Evolutionary conservation across 2,888 invertebrate species (phyloP), one percentile per base, ranked within the genome.

Genomic region (Buathra laborator): DNA sequence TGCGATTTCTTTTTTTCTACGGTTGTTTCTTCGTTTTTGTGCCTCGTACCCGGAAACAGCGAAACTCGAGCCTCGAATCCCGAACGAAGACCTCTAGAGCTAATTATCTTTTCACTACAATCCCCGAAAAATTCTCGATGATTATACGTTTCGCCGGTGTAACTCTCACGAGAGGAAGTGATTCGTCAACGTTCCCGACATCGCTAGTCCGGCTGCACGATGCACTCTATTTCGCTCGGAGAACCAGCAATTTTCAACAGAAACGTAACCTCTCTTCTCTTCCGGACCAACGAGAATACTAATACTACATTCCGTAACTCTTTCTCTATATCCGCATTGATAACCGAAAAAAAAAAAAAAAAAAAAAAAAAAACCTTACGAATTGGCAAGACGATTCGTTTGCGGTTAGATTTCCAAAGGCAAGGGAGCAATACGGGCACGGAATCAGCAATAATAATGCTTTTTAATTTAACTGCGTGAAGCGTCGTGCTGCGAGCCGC

Each of bases 171-270:
- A 78, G 68, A 81, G 84, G 84, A 84, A 84, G 84, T 81, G 84
- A 84, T 84, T 84, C 84, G 81, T 84, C 84, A 84, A 81, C 81
- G 74, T 48, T 53, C 70, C 46, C 76, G 81, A 84, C 81, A 68
- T 46, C 32, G 16, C 29, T 16, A 24, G 14, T 44, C 37, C 10
- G 14, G 59, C 43, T 56, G 32, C 62, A 83, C 70, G 51, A 29
- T 66, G 66, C 72, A 62, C 77, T 62, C n/a, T 51, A 70, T 51
- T 76, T 71, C 76, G 71, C 43, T 24, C 56, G 71, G 84, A 56
- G 84, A 76, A 76, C 75, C 76, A 71, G 76, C 80, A 84, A 84
- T 84, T 84, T 80, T 43, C 83, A 56, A 67, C 46, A 75, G 14
- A 24, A 37, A 56, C 56, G 24, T 59, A 62, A 53, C 75, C 70